Conservation (phyloP, 1,140 invertebrate genomes). For the Drosophila tristis region DNA sequence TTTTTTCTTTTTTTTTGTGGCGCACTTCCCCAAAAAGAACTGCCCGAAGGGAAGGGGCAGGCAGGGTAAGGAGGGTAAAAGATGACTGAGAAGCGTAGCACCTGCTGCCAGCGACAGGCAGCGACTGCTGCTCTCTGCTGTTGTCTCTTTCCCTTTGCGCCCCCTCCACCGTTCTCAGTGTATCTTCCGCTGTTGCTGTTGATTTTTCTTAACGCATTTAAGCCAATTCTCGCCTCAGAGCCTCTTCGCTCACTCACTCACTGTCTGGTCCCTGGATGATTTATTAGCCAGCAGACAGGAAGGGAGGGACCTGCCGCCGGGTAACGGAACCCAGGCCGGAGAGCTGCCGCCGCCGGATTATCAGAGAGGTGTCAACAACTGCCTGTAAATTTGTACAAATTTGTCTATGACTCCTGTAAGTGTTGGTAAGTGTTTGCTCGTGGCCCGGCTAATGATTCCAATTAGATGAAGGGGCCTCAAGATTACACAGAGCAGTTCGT, state of each 20-base stretch:
- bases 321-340: too few relatives aligned
- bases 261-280: slow-evolving; percentile 52
- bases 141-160: background rate
- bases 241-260: slow-evolving; percentile 5
- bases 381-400: slow-evolving; percentile 63
- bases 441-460: slow-evolving; percentile 64
- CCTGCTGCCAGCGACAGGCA: slow-evolving; percentile 54
- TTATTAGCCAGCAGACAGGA: slow-evolving; percentile 63
- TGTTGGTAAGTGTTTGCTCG: slow-evolving; percentile 32
- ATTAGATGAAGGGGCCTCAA: slow-evolving; percentile 37
- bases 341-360: slow-evolving; percentile 23
- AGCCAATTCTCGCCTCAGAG: slow-evolving; percentile 66
- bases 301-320: slow-evolving; percentile 12
- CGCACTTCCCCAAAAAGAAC: too few relatives aligned
- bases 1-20: background rate
- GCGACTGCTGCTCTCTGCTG: too few relatives aligned
- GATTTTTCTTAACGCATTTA: slow-evolving; percentile 68
- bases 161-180: background rate
- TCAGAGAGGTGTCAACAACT: slow-evolving; percentile 62
- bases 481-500: slow-evolving; percentile 36
- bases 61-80: background rate
- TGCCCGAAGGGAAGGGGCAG: too few relatives aligned
- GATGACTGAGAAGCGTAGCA: slow-evolving; percentile 52
- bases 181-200: slow-evolving; percentile 38
- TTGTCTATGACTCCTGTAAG: slow-evolving; percentile 65